These are phyloP conservation scores for Parthenolecanium corni DNA, from an alignment of 2,888 invertebrate genomes.

Conservation along the genomic window DNA sequence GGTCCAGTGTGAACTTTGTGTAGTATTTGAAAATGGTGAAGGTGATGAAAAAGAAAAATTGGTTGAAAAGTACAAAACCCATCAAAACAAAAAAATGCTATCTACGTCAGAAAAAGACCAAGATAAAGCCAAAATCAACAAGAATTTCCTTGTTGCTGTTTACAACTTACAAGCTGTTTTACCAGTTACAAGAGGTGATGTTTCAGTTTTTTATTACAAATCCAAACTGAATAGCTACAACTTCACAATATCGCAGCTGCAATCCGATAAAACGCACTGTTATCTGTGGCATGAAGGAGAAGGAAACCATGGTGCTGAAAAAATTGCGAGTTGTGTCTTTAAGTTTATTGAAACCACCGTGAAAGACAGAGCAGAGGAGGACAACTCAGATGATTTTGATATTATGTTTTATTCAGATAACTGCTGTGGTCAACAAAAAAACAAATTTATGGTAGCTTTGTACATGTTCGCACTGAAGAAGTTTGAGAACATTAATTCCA, in stretches of 20 bases:
- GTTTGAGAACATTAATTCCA: conserved; percentile 10
- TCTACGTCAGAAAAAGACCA: conserved; percentile 7
- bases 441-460: conserved; percentile 32
- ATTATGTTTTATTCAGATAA: conserved; percentile 33
- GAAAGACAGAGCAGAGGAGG: neutral
- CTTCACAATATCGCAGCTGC: conserved; percentile 14
- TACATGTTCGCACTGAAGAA: conserved; percentile 32
- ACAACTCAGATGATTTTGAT: neutral
- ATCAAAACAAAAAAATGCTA: conserved; percentile 6
- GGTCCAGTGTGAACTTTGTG: conserved; percentile 14
- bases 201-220: conserved; percentile 23
- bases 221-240: conserved; percentile 19
- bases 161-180: conserved; percentile 17
- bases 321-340: conserved; percentile 33
- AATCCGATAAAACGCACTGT: conserved; percentile 29
- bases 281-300: conserved; percentile 34
- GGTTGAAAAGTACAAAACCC: conserved; percentile 5
- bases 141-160: neutral
- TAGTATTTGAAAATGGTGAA: neutral
- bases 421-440: conserved; percentile 34
- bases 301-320: conserved; percentile 32
- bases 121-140: conserved; percentile 6
- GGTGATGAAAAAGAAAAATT: neutral
- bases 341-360: conserved; percentile 30
- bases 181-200: conserved; percentile 12